Base-by-base conservation (phyloP, 2,113 vertebrate genomes). In the Poicephalus meyeri region DNA sequence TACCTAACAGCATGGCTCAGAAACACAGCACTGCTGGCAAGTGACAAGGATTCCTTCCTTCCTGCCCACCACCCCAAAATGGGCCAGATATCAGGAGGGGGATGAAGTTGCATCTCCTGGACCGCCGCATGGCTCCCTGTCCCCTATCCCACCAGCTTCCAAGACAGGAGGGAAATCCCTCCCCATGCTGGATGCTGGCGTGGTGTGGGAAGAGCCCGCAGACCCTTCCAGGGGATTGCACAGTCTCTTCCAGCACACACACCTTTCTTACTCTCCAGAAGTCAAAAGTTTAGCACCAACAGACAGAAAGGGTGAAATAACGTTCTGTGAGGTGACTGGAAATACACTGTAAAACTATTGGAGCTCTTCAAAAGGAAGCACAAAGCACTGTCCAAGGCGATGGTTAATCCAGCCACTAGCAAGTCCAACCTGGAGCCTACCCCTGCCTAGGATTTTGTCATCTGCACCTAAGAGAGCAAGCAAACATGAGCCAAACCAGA, bases 271-370 rank as follows among this genome's bases (percentile, higher is more conserved):
- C 17, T 37, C 28, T 65, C 39, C 4, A 1, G 50, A 21, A 82
- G 18, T 39, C 56, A 26, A 65, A 96, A 97, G 96, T 96, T 97
- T 92, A 87, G 24, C 78, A 78, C 9, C 28, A 25, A 46, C 6
- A 20, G 76, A 64, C 73, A 63, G 72, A 91, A 80, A 60, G 13
- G 80, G 50, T 71, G 31, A 83, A 90, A 72, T 15, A 78, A 31
- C 0, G 1, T 63, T 26, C 28, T 18, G 39, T 9, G 60, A 93
- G 39, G 47, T 25, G 33, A 79, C 60, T 35, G 41, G 33, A 68
- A 88, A 94, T 24, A 21, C n/a, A 26, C 47, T 13, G 31, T 14
- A 15, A 76, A 93, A 81, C 61, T 89, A 24, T 7, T 4, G 0
- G 42, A 88, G 80, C 52, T 73, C 39, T 83, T 84, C 12, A 37